Conservation (phyloP, 2,888 invertebrate species). For the Microplitis manilae region DNA sequence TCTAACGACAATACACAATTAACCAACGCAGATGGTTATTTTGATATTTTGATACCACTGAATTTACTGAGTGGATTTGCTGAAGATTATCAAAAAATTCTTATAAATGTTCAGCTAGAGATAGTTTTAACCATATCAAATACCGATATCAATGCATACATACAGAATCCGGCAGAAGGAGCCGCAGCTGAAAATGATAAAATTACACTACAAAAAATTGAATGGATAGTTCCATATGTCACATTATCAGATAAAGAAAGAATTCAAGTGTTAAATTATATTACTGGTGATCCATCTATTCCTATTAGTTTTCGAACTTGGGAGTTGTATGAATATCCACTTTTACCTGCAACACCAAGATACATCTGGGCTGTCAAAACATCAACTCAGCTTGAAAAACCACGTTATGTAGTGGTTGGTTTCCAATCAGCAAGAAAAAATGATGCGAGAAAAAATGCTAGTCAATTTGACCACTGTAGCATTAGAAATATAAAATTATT, state of each 20-base stretch:
- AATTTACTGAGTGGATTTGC: no score
- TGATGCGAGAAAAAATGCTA: background rate
- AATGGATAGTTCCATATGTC: constrained; percentile 49
- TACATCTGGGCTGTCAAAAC: constrained; percentile 48
- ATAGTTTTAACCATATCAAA: no score
- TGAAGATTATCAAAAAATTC: no score
- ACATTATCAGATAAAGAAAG: constrained; percentile 42
- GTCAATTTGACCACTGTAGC: background rate
- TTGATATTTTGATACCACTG: no score
- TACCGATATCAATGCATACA: no score
- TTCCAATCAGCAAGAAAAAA: background rate
- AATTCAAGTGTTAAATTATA: constrained; percentile 44
- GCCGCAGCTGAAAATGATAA: constrained; percentile 53
- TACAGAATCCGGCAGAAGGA: constrained; percentile 49
- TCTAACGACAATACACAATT: no score
- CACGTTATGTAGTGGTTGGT: constrained; percentile 40
- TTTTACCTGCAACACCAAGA: constrained; percentile 58
- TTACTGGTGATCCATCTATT: constrained; percentile 41
- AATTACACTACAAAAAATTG: constrained; percentile 50
- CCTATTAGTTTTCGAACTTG: constrained; percentile 45
- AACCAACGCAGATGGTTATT: no score
- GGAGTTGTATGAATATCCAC: constrained; percentile 60
- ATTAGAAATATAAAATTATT: background rate
- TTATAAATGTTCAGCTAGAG: no score
- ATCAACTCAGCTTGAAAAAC: background rate